Evolutionary conservation across 1,140 invertebrate genomes (phyloP).

Genomic region (Cyphomyrmex costatus): DNA sequence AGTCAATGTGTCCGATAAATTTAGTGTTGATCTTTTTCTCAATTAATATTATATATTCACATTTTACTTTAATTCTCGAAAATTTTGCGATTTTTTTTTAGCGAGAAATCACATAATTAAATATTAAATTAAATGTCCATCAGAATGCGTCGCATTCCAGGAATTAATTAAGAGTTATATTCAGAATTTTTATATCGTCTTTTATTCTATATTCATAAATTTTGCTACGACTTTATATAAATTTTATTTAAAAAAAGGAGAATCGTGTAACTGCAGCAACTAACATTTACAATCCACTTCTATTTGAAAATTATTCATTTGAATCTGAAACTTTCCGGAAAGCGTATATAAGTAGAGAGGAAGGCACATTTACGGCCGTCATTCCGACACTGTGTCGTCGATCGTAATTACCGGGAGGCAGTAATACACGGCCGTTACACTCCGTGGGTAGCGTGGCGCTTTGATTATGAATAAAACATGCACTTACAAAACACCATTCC

Average conservation of each 20-base stretch:
- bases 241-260: not conserved
- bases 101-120: not conserved
- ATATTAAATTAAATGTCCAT: not conserved
- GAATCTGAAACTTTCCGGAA: not conserved
- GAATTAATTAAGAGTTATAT: conserved; percentile 1
- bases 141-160: not conserved
- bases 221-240: not conserved
- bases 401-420: conserved; percentile 55
- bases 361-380: conserved; percentile 39
- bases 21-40: not conserved
- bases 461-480: conserved; percentile 72
- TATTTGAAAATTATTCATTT: not conserved
- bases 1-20: not conserved
- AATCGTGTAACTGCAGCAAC: not conserved
- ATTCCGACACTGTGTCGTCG: conserved; percentile 13
- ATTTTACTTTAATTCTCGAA: no score
- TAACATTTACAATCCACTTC: not conserved
- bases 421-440: conserved; percentile 60
- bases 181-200: not conserved
- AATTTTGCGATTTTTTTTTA: no score
- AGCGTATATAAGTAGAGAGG: not conserved
- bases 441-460: conserved; percentile 16
- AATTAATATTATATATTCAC: not conserved
- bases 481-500: conserved; percentile 58
- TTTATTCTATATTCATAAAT: not conserved